Conservation (phyloP, 1,140 invertebrate genomes). For the Ceratosolen solmsi region DNA sequence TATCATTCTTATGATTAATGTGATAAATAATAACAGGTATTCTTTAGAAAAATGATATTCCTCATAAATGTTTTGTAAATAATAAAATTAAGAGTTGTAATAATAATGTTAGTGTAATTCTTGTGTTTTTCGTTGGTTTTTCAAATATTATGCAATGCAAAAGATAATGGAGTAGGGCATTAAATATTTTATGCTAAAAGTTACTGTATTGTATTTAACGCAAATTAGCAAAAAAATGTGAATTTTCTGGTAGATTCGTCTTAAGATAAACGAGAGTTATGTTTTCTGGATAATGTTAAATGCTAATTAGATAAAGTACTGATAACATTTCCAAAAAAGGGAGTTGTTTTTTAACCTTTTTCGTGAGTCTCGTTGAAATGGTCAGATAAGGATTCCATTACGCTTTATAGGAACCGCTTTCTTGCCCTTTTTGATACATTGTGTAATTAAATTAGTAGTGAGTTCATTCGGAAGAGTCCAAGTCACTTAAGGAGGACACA, state of each 20-base stretch:
- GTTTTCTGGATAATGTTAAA: background rate
- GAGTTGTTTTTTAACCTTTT: background rate
- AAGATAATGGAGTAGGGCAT: background rate
- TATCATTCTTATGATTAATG: no score
- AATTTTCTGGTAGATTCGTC: background rate
- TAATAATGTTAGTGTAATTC: no score
- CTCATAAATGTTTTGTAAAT: no score
- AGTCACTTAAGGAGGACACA: background rate
- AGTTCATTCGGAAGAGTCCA: background rate
- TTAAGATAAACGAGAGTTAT: background rate
- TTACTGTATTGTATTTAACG: background rate
- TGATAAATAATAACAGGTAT: no score
- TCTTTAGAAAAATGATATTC: no score
- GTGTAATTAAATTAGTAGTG: background rate
- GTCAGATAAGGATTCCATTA: background rate
- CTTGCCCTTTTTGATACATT: background rate
- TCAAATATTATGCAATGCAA: background rate
- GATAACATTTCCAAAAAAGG: background rate
- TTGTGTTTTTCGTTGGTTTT: background rate
- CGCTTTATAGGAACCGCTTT: background rate
- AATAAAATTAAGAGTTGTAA: no score
- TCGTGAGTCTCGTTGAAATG: background rate
- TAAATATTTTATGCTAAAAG: background rate
- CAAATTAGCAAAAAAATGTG: background rate
- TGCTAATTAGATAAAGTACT: background rate